A percentile compares a stretch with the other conserved stretches of the same genome.
These are phyloP conservation scores for Microplitis demolitor DNA, from an alignment of 1,140 invertebrate species.

Conservation along the genomic window DNA sequence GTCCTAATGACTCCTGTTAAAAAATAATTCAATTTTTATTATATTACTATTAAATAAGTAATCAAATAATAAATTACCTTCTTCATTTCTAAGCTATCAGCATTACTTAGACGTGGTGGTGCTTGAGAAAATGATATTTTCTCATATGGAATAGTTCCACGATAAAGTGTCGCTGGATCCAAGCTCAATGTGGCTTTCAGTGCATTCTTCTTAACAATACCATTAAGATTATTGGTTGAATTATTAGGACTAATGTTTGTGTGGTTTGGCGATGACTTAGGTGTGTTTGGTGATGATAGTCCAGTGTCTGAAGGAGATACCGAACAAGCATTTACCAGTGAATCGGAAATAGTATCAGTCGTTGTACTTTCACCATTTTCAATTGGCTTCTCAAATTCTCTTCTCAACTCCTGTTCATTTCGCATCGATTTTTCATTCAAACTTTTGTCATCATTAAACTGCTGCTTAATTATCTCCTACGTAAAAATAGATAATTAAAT, in stretches of 20 bases:
- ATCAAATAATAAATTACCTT: slow-evolving; percentile 41
- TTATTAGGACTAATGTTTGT: slow-evolving; percentile 39
- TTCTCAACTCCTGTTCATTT: background rate
- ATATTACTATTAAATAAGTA: background rate
- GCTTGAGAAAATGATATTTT: slow-evolving; percentile 53
- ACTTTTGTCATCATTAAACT: background rate
- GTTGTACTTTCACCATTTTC: slow-evolving; percentile 42
- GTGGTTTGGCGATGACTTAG: slow-evolving; percentile 52
- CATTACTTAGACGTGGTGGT: slow-evolving; percentile 44
- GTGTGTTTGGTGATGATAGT: slow-evolving; percentile 49
- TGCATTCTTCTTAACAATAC: slow-evolving; percentile 51
- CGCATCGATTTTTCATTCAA: background rate
- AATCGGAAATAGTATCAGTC: slow-evolving; percentile 51
- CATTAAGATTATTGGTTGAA: slow-evolving; percentile 50
- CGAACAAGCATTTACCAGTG: slow-evolving; percentile 40
- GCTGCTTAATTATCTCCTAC: slow-evolving; percentile 16
- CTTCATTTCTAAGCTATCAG: slow-evolving; percentile 45
- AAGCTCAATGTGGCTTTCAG: slow-evolving; percentile 61
- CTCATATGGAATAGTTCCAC: slow-evolving; percentile 52
- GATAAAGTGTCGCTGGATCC: slow-evolving; percentile 59
- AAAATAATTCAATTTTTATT: background rate
- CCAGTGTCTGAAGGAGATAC: slow-evolving; percentile 42
- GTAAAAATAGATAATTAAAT: background rate
- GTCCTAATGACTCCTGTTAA: slow-evolving; percentile 41
- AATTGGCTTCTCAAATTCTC: slow-evolving; percentile 17